These are phyloP conservation scores for Ephestia elutella DNA, from an alignment of 1,140 invertebrate genomes.

Conservation along the genomic window DNA sequence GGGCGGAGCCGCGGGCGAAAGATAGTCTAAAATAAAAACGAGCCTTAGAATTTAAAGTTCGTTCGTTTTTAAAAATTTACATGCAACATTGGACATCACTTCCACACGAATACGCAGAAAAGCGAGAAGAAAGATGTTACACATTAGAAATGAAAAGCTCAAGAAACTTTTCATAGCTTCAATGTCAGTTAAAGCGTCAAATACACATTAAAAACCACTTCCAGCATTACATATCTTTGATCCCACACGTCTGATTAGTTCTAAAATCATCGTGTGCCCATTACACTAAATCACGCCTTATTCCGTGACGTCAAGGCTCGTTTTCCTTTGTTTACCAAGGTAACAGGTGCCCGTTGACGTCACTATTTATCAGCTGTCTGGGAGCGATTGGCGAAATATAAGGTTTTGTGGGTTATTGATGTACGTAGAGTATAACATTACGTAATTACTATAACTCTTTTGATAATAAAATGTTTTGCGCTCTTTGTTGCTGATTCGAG, in stretches of 20 bases:
- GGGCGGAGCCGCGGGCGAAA: too few relatives aligned
- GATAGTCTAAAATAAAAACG: too few relatives aligned
- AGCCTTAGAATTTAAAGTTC: too few relatives aligned
- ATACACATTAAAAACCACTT: neutral
- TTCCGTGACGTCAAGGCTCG: neutral
- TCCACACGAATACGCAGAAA: too few relatives aligned
- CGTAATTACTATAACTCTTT: too few relatives aligned
- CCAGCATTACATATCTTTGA: neutral
- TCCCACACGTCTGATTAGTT: conserved; percentile 4
- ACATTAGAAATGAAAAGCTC: too few relatives aligned
- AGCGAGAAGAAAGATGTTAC: too few relatives aligned
- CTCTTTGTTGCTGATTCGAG: too few relatives aligned
- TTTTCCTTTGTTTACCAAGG: neutral
- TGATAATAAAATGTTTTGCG: too few relatives aligned
- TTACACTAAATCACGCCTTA: neutral
- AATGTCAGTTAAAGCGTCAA: neutral
- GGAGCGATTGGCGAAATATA: conserved; percentile 4
- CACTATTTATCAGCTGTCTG: conserved; percentile 8
- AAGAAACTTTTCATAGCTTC: neutral
- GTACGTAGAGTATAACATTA: neutral
- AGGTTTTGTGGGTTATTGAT: neutral
- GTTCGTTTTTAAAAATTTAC: too few relatives aligned
- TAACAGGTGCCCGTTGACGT: conserved; percentile 3
- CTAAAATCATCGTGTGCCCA: neutral
- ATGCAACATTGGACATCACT: too few relatives aligned